phyloP scores from a whole-genome alignment of 2,113 vertebrate genomes.

The Sander vitreus region DNA sequence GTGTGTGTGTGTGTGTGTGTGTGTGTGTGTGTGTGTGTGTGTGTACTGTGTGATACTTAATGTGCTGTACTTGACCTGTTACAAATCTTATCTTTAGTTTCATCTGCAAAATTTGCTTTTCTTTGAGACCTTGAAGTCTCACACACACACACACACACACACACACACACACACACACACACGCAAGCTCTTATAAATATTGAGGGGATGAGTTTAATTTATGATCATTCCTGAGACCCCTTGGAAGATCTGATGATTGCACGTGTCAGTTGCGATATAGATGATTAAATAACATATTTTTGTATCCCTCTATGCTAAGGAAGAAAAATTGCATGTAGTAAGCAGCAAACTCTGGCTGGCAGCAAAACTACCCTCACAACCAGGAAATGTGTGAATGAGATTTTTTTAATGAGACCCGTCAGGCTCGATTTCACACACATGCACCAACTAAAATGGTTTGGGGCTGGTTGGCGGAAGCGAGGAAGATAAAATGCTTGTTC shows the following conservation, averaged over 20 bases:
- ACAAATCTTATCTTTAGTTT: conserved; percentile 13
- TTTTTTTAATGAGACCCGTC: conserved; percentile 48
- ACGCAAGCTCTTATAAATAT: neutral
- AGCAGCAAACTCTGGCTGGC: conserved; percentile 27
- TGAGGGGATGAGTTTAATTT: neutral
- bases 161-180: no score
- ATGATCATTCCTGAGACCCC: neutral
- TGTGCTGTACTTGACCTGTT: conserved; percentile 44
- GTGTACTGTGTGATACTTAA: neutral
- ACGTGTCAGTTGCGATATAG: conserved; percentile 1
- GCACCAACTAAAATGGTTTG: conserved; percentile 19
- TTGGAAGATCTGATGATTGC: conserved; percentile 1
- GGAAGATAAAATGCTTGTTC: conserved; percentile 36
- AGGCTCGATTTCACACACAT: conserved; percentile 53
- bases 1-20: neutral
- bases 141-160: neutral
- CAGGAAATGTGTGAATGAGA: conserved; percentile 19
- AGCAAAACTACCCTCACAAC: conserved; percentile 16
- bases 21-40: neutral
- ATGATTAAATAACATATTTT: conserved; percentile 19
- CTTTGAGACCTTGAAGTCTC: conserved; percentile 11
- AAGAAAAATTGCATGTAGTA: neutral
- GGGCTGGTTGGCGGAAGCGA: conserved; percentile 17
- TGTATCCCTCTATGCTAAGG: neutral
- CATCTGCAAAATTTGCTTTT: conserved; percentile 12